phyloP scores from a whole-genome alignment of 2,113 vertebrate species.

The Pterophyllum scalare region DNA sequence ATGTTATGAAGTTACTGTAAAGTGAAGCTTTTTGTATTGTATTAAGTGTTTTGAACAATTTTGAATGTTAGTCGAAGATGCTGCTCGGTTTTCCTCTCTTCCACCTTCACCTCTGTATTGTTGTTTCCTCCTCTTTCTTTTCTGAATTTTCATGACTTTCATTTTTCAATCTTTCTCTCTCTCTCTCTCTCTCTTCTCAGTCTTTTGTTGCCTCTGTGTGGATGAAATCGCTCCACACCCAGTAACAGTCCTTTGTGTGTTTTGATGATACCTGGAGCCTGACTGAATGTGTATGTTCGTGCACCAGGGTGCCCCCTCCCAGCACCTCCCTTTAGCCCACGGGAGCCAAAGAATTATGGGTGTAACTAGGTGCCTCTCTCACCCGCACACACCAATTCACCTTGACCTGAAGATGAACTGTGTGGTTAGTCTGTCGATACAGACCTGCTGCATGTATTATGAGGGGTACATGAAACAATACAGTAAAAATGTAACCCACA shows the following conservation, averaged over 20 bases:
- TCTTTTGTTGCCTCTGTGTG: slow-evolving; percentile 41
- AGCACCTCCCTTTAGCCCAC: slow-evolving; percentile 48
- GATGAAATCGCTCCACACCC: slow-evolving; percentile 48
- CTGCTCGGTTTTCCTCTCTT: background rate
- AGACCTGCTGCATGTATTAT: background rate
- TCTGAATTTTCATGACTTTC: background rate
- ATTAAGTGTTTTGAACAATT: background rate
- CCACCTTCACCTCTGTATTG: background rate
- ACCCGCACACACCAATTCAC: slow-evolving; percentile 26
- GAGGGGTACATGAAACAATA: background rate
- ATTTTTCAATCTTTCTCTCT: background rate
- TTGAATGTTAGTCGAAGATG: background rate
- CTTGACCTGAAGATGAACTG: slow-evolving; percentile 55
- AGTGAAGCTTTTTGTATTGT: background rate
- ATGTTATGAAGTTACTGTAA: background rate
- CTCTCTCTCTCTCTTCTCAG: background rate
- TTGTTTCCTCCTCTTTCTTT: background rate
- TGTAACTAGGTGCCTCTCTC: background rate
- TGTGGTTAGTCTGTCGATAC: slow-evolving; percentile 1
- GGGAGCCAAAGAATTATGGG: slow-evolving; percentile 44
- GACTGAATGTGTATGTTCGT: background rate
- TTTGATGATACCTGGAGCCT: slow-evolving; percentile 59
- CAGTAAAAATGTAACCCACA: background rate
- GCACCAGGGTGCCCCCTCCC: slow-evolving; percentile 14
- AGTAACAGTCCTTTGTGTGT: slow-evolving; percentile 54